These are phyloP conservation scores for Diorhabda sublineata DNA, from an alignment of 1,140 invertebrate species.

Conservation along the genomic window DNA sequence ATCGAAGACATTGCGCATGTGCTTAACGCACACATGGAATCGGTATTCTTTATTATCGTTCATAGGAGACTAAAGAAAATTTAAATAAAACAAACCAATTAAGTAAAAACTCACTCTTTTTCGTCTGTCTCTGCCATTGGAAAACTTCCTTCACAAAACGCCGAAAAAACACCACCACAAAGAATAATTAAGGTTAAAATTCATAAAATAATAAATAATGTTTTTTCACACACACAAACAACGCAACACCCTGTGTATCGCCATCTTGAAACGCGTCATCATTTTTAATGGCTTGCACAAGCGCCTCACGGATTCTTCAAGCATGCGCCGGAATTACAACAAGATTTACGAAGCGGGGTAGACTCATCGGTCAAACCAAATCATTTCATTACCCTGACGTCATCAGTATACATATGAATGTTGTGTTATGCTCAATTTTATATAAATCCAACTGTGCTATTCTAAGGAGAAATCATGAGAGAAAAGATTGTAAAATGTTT, in stretches of 20 bases:
- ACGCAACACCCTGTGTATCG: slow-evolving; percentile 35
- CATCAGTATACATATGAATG: neutral
- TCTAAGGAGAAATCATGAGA: too few species aligned
- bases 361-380: neutral
- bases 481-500: too few species aligned
- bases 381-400: neutral
- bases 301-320: neutral
- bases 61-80: slow-evolving; percentile 10
- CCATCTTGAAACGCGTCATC: slow-evolving; percentile 31
- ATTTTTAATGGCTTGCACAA: slow-evolving; percentile 9
- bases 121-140: slow-evolving; percentile 16
- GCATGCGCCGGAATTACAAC: slow-evolving; percentile 12
- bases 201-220: slow-evolving; percentile 6
- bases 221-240: slow-evolving; percentile 22
- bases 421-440: neutral
- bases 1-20: slow-evolving; percentile 22
- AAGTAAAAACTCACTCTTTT: slow-evolving; percentile 16
- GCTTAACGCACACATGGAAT: slow-evolving; percentile 18
- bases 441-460: too few species aligned
- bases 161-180: slow-evolving; percentile 6
- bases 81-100: slow-evolving; percentile 14
- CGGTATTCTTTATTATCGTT: slow-evolving; percentile 10
- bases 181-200: slow-evolving; percentile 8
- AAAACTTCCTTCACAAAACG: neutral
- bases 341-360: neutral